Percentiles rank a stretch among this genome's conserved stretches.
Conservation (phyloP, 2,113 vertebrate species). For the Prietella phreatophila region DNA sequence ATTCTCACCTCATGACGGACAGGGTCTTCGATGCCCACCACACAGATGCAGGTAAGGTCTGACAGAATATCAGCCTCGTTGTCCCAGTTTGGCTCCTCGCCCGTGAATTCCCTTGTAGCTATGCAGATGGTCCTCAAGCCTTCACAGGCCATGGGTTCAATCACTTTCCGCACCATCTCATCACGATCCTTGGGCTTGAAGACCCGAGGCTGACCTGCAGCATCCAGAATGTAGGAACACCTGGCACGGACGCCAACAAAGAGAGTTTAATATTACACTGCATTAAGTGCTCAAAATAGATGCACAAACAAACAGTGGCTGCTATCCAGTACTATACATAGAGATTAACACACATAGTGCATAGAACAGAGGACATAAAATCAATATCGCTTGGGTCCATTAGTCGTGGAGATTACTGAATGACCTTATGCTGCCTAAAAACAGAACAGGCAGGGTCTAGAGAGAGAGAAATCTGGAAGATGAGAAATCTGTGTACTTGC, state of each 20-base stretch:
- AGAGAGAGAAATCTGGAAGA: background rate
- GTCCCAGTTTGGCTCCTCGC: slow-evolving; percentile 85
- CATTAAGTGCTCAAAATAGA: slow-evolving; percentile 16
- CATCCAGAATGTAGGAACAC: slow-evolving; percentile 85
- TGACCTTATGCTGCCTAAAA: background rate
- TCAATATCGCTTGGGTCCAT: background rate
- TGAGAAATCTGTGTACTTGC: slow-evolving; percentile 76
- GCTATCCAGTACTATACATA: background rate
- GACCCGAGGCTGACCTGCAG: slow-evolving; percentile 72
- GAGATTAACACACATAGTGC: background rate
- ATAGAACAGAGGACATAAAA: background rate
- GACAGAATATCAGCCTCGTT: slow-evolving; percentile 83
- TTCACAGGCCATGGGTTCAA: slow-evolving; percentile 93
- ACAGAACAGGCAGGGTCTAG: background rate
- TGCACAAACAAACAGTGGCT: slow-evolving; percentile 14
- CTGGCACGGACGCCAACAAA: slow-evolving; percentile 63
- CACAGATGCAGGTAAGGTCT: slow-evolving; percentile 84
- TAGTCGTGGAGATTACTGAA: background rate
- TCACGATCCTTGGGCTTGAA: slow-evolving; percentile 90
- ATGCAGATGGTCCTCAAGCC: slow-evolving; percentile 94
- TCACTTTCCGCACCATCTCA: slow-evolving; percentile 89
- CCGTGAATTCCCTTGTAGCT: slow-evolving; percentile 85
- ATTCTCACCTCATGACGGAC: slow-evolving; percentile 88
- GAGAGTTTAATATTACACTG: slow-evolving; percentile 7
- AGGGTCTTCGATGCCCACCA: slow-evolving; percentile 96